Evolutionary conservation across 2,888 invertebrate genomes (phyloP), one percentile per base, ranked within the genome.

Genomic region (Tetranychus truncatus): DNA sequence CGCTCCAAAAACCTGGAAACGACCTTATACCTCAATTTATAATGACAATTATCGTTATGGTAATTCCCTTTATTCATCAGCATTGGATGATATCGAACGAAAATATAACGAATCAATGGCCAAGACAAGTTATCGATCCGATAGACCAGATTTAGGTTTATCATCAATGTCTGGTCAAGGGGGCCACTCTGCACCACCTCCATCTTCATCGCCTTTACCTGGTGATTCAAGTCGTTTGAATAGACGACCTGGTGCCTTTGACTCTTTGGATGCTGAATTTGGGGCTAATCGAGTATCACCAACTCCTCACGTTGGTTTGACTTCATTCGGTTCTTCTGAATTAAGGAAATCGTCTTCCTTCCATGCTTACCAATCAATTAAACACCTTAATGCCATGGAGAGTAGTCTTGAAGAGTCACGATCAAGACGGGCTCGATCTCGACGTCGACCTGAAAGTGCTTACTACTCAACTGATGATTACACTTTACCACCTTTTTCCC

Each of bases 1-100:
- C 65, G 78, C 76, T 8, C 77, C 77, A 11, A 71, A 72, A 67
- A 65, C 72, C n/a, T 79, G 79, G 79, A 76, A 77, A 71, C 74
- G 79, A 67, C 79, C 79, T 6, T 77, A 77, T 69, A 79, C 78
- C 6, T 73, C 75, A 18, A 79, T 79, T 74, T 79, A 79, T 75
- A 78, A 78, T 45, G 78, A 79, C 72, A 79, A 79, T 74, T 79
- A 79, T 74, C 77, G 77, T 34, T 79, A 77, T 71, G 79, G 79
- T 8, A 79, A 77, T 44, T 77, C 77, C n/a, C 75, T 79, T 11
- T 79, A 79, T 74, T 78, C 78, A 45, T 78, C 78, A 45, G 79
- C 78, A 2, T 65, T 79, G 18, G 75, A 76, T 65, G 78, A 78
- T 67, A 78, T 79, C 72, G 79, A 79, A 69, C 78, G 78, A 66